Evolutionary conservation across 1,140 invertebrate species (phyloP), one percentile per base, ranked within the genome.

Genomic region (Charaxes varanes): DNA sequence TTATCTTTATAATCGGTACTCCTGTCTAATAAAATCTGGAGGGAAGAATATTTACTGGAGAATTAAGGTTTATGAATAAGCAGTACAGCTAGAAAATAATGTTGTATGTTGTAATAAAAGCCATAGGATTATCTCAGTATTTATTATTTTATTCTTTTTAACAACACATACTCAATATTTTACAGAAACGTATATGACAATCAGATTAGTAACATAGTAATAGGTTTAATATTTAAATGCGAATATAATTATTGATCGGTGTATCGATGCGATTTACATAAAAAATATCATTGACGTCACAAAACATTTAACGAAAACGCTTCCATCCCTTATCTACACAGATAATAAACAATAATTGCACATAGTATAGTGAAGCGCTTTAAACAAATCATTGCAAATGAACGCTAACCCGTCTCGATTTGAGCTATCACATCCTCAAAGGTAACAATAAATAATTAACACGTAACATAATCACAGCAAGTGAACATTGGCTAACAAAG

Each of bases 111-210:
- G 24, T 6, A 50, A 46, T 60, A 57, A 36, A 57, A 48, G 51
- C 24, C 43, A 53, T 21, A 34, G 32, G 26, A 56, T 61, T 65
- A 64, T 73, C 44, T 70, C 60, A 56, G 57, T 76, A 83, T 85
- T 84, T 84, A 85, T 84, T 85, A 84, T 71, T 85, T 83, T 82
- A 83, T 81, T 84, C 79, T 84, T 72, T 79, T 85, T 81, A 85
- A 85, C 84, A 85, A 85, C 84, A 85, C 84, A 85, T 85, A 85
- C 77, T 82, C 78, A 76, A 84, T 84, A 81, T 83, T 81, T 85
- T 85, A 85, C 84, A 85, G 82, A 85, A 85, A 85, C 79, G 74
- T 85, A 85, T 82, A 78, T 82, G 79, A 84, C 76, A 84, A 81
- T 83, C 76, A 83, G 76, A 79, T 55, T 80, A 78, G 66, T 80